These are phyloP conservation scores for Drosophila murphyi DNA, from an alignment of 1,140 invertebrate genomes.

Conservation along the genomic window DNA sequence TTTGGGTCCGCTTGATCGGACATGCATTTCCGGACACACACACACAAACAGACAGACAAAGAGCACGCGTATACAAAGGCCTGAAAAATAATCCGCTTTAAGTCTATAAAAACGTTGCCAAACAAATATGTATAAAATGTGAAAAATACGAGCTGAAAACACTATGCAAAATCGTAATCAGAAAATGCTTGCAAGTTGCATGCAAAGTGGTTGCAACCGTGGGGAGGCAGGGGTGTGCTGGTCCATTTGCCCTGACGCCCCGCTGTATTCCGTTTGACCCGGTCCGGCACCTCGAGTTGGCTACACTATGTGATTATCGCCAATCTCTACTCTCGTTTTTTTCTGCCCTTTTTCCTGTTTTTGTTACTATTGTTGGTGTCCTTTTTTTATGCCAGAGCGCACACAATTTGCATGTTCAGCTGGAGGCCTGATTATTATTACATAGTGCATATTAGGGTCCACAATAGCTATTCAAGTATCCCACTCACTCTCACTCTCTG, in stretches of 20 bases:
- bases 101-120: slow-evolving; percentile 72
- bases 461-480: slow-evolving; percentile 65
- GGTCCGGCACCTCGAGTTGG: slow-evolving; percentile 40
- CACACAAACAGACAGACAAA: slow-evolving; percentile 3
- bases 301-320: slow-evolving; percentile 34
- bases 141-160: slow-evolving; percentile 34
- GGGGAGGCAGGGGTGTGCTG: slow-evolving; percentile 12
- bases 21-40: slow-evolving; percentile 55
- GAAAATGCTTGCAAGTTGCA: slow-evolving; percentile 15
- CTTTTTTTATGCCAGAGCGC: slow-evolving; percentile 66
- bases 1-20: slow-evolving; percentile 41
- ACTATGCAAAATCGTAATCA: slow-evolving; percentile 66
- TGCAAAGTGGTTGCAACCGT: slow-evolving; percentile 33
- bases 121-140: slow-evolving; percentile 53
- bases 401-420: slow-evolving; percentile 77
- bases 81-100: slow-evolving; percentile 83
- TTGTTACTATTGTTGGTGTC: slow-evolving; percentile 37
- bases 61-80: slow-evolving; percentile 49
- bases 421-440: slow-evolving; percentile 60
- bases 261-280: slow-evolving; percentile 64
- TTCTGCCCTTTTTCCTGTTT: slow-evolving; percentile 21
- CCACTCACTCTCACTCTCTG: slow-evolving; percentile 72
- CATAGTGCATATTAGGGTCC: neutral
- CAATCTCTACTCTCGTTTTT: slow-evolving; percentile 8
- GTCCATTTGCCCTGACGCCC: slow-evolving; percentile 39